Evolutionary conservation across 2,888 invertebrate genomes (phyloP), one percentile per base, ranked within the genome.

Genomic region (Andrena hattorfiana): DNA sequence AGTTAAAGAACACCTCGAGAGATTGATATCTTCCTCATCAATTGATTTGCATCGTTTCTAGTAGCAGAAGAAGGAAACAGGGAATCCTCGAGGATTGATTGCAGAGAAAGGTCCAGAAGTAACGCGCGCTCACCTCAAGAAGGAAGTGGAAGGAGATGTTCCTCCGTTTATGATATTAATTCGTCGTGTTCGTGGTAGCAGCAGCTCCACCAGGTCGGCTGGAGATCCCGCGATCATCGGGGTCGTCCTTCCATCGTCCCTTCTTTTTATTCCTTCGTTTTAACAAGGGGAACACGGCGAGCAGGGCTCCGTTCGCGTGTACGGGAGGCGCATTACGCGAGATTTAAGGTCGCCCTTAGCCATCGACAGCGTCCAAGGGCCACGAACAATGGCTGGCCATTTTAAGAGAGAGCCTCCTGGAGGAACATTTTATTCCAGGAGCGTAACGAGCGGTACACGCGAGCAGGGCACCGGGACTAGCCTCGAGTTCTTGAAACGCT

Each of bases 341-440:
- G 90, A 91, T 90, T 91, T 89, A 86, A 89, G 85, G 85, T 87
- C 80, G 84, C 87, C 84, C 83, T 87, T 83, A 80, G 77, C 85
- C 84, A 85, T 85, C 86, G 86, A 85, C 86, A 80, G 81, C 75
- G 82, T 75, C 71, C 73, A 64, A 81, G 78, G 70, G 68, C 82
- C 81, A 26, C 78, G 71, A 88, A 88, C 88, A 88, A 88, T 89
- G 87, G 79, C 79, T 78, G 83, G 64, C 86, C 81, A 77, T 79
- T 89, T 89, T 88, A 85, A 84, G 78, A 81, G 79, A 79, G 72
- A 49, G 71, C 63, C 75, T 84, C 69, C 69, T 42, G 70, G 51
- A 59, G 69, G 81, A 79, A 62, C 85, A 79, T 87, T 88, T 88
- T 89, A 84, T 89, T 80, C 73, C 89, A 84, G 80, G 78, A 69